phyloP scores from a whole-genome alignment of 2,113 vertebrate species.

The Notarius lentiginosus region DNA sequence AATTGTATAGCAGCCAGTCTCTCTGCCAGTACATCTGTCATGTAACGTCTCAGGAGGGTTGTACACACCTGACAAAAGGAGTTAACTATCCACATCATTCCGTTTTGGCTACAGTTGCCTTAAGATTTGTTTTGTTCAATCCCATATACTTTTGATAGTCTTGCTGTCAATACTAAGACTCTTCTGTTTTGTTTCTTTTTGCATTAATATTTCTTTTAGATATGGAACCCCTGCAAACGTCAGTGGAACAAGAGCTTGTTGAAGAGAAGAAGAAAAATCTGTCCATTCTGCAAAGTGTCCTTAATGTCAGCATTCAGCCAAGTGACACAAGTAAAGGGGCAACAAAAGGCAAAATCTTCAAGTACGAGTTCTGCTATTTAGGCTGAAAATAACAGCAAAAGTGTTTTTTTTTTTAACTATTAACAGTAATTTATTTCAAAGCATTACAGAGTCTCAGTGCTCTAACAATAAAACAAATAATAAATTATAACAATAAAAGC shows the following conservation, averaged over 20 bases:
- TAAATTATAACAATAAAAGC: too few species aligned
- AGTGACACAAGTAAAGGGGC: conserved; percentile 62
- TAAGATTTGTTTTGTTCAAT: not conserved
- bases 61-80: not conserved
- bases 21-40: not conserved
- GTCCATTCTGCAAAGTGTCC: conserved; percentile 79
- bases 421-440: too few species aligned
- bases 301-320: conserved; percentile 69
- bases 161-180: not conserved
- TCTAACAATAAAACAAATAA: too few species aligned
- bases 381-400: not conserved
- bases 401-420: not conserved
- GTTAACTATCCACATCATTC: not conserved
- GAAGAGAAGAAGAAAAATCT: conserved; percentile 86
- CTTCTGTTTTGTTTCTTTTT: not conserved
- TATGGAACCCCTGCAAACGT: conserved; percentile 50
- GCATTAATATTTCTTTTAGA: conserved; percentile 45
- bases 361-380: conserved; percentile 61
- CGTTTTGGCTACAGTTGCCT: not conserved
- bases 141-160: not conserved
- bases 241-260: conserved; percentile 72
- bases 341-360: conserved; percentile 80
- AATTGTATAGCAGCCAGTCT: not conserved
- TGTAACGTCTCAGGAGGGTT: not conserved
- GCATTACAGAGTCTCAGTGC: too few species aligned